Conservation (phyloP, 2,113 vertebrate species). For the Cercocebus atys region DNA sequence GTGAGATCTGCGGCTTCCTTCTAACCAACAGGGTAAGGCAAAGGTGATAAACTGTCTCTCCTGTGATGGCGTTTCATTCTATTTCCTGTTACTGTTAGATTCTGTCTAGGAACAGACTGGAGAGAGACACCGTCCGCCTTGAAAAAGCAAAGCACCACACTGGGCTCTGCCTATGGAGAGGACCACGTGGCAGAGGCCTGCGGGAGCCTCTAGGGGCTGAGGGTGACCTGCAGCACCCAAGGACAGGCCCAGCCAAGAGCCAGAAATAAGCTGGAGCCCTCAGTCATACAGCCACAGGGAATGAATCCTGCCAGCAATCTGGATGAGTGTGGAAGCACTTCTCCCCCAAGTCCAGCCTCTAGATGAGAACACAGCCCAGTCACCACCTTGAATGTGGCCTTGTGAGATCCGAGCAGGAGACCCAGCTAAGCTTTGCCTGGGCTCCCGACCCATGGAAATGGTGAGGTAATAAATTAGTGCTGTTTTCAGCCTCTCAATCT, state of each 20-base stretch:
- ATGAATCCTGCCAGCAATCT: background rate
- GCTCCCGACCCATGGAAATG: background rate
- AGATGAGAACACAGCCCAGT: background rate
- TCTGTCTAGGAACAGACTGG: background rate
- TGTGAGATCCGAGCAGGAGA: fast-evolving
- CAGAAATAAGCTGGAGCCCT: background rate
- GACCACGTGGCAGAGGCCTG: background rate
- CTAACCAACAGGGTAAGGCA: fast-evolving
- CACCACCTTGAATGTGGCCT: fast-evolving
- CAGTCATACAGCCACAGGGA: background rate
- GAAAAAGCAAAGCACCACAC: fast-evolving
- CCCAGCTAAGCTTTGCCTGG: fast-evolving
- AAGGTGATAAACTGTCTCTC: background rate
- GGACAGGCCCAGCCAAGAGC: background rate
- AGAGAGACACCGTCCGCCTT: background rate
- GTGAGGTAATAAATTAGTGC: fast-evolving
- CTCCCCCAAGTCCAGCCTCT: background rate
- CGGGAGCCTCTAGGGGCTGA: fast-evolving
- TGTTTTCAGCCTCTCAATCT: background rate
- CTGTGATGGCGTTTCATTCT: background rate
- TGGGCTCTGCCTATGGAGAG: fast-evolving
- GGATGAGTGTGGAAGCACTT: fast-evolving
- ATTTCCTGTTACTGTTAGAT: background rate
- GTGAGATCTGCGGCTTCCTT: background rate
- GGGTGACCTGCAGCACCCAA: fast-evolving